phyloP scores from a whole-genome alignment of 2,113 vertebrate genomes.

The Dipodomys spectabilis region DNA sequence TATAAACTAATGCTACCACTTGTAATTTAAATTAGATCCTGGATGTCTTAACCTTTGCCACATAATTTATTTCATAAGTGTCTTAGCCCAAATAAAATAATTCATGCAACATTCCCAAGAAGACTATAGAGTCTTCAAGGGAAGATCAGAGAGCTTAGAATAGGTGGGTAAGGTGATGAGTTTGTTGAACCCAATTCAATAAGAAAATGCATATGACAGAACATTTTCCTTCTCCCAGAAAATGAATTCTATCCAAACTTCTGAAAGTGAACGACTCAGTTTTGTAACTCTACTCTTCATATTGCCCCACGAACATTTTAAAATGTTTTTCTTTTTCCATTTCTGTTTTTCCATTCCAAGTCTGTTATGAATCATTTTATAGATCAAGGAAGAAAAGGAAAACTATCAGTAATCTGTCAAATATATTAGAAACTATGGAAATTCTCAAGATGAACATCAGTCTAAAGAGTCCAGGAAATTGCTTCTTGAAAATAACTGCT shows the following conservation, averaged over 20 bases:
- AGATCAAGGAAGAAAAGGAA: conserved; percentile 45
- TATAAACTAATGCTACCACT: conserved; percentile 5
- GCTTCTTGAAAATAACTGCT: conserved; percentile 54
- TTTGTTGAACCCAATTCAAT: neutral
- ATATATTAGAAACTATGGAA: conserved; percentile 55
- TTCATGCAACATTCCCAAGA: neutral
- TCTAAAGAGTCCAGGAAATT: conserved; percentile 63
- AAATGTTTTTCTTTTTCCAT: neutral
- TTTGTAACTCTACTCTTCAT: neutral
- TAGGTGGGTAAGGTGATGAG: neutral
- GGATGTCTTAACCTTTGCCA: neutral
- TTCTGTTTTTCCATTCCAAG: no score
- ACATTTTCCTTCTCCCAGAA: neutral
- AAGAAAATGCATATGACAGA: neutral
- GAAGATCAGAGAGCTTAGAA: conserved; percentile 21
- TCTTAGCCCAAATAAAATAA: neutral
- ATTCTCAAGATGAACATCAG: conserved; percentile 53
- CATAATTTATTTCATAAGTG: conserved; percentile 11
- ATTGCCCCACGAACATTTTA: conserved; percentile 27
- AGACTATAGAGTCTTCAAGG: neutral
- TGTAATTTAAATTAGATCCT: conserved; percentile 50
- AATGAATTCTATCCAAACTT: conserved; percentile 39
- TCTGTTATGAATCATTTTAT: conserved; percentile 51
- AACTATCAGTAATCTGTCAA: conserved; percentile 58
- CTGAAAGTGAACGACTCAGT: neutral